Evolutionary conservation across 2,113 vertebrate genomes (phyloP).

Genomic region (Australoheros scitulus): DNA sequence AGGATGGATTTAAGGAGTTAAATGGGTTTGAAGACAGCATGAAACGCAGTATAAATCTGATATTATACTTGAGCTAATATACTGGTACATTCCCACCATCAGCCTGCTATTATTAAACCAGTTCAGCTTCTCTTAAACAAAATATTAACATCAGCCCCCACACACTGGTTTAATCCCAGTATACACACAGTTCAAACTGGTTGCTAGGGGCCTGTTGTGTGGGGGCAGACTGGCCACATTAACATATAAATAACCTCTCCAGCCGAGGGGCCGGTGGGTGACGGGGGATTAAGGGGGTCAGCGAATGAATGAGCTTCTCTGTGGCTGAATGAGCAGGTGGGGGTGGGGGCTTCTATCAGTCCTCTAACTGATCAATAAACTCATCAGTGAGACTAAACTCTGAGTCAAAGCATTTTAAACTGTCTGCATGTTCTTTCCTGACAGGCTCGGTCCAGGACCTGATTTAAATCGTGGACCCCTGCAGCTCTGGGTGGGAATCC

Average conservation of each 20-base stretch:
- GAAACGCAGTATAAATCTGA: not conserved
- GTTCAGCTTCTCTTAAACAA: not conserved
- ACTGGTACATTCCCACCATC: not conserved
- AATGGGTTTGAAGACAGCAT: not conserved
- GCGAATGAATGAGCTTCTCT: slow-evolving; percentile 21
- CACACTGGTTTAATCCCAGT: not conserved
- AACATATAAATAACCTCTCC: slow-evolving; percentile 73
- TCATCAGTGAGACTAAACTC: not conserved
- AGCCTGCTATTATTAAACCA: not conserved
- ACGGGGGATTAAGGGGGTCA: slow-evolving; percentile 41
- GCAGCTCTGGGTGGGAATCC: slow-evolving; percentile 47
- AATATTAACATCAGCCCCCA: not conserved
- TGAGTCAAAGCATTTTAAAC: not conserved
- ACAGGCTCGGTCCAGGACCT: not conserved
- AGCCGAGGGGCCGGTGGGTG: not conserved
- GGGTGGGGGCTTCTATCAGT: not conserved
- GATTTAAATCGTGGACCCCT: slow-evolving; percentile 16
- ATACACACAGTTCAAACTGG: slow-evolving; percentile 30
- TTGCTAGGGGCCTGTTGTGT: not conserved
- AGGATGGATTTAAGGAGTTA: no score
- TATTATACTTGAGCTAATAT: not conserved
- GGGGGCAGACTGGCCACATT: slow-evolving; percentile 45
- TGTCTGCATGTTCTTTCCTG: not conserved
- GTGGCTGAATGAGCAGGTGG: not conserved
- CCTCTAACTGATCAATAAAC: slow-evolving; percentile 22